A percentile compares a stretch with the other conserved stretches of the same genome.
Evolutionary conservation across 2,113 vertebrate species (phyloP).

Genomic region (Tragelaphus imberbis): DNA sequence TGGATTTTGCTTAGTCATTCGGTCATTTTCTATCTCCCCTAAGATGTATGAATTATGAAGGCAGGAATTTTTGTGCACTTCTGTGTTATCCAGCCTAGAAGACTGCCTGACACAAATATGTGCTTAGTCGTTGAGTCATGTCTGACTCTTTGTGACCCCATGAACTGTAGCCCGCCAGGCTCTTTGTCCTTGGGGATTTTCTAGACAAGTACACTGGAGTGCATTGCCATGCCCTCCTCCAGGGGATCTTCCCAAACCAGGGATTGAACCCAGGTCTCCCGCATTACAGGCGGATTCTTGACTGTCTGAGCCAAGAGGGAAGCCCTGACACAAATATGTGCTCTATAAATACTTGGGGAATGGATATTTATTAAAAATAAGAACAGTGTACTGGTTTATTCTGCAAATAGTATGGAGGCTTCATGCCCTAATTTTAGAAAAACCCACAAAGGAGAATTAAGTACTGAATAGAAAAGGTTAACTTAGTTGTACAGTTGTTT

Average conservation of each 20-base stretch:
- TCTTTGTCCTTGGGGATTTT: background rate
- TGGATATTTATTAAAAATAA: background rate
- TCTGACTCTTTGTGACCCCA: background rate
- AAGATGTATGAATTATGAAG: background rate
- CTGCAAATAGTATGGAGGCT: background rate
- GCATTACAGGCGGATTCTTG: background rate
- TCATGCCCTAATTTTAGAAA: background rate
- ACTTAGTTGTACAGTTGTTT: background rate
- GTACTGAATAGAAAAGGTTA: background rate
- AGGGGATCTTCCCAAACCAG: background rate
- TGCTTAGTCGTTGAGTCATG: background rate
- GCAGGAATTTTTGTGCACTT: background rate
- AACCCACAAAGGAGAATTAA: background rate
- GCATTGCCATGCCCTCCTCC: background rate
- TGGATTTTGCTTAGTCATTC: background rate
- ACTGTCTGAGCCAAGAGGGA: background rate
- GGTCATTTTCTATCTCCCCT: background rate
- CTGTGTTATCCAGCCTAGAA: background rate
- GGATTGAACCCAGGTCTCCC: background rate
- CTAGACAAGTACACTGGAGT: background rate
- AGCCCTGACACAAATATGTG: background rate
- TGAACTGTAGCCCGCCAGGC: background rate
- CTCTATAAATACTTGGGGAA: background rate
- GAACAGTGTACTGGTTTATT: background rate
- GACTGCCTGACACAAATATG: background rate